Percentiles rank a stretch among this genome's conserved stretches.
phyloP scores from a whole-genome alignment of 1,140 invertebrate species.

The Helicoverpa zea region DNA sequence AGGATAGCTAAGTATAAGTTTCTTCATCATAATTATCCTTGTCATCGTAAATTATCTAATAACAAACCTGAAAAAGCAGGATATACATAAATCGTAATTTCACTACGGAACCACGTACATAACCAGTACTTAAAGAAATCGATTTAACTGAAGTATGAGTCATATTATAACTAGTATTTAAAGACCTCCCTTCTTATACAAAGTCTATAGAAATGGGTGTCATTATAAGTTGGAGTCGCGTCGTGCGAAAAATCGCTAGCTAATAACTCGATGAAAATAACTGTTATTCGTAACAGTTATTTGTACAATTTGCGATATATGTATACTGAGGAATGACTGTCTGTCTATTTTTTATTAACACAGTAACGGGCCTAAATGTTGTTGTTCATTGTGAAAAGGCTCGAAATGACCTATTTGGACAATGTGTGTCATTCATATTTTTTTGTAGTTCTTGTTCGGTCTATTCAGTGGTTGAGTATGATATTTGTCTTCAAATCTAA shows the following conservation, averaged over 20 bases:
- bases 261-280: slow-evolving; percentile 64
- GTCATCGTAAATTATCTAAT: not conserved
- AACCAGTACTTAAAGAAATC: slow-evolving; percentile 30
- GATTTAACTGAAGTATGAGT: slow-evolving; percentile 32
- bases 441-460: too few species aligned
- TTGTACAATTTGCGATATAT: slow-evolving; percentile 65
- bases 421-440: too few species aligned
- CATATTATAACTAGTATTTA: slow-evolving; percentile 6
- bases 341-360: not conserved
- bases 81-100: slow-evolving; percentile 18
- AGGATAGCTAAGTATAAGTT: too few species aligned
- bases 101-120: slow-evolving; percentile 12
- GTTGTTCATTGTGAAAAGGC: not conserved
- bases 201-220: not conserved
- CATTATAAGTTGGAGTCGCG: slow-evolving; percentile 1
- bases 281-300: slow-evolving; percentile 70
- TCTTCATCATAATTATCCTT: too few species aligned
- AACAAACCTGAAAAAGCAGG: not conserved
- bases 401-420: too few species aligned
- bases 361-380: slow-evolving; percentile 6
- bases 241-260: slow-evolving; percentile 43
- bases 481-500: too few species aligned
- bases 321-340: slow-evolving; percentile 58
- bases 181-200: slow-evolving; percentile 5
- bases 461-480: too few species aligned